Base-by-base conservation (phyloP, 2,888 invertebrate genomes). In the Pachycephus smyrnensis region DNA sequence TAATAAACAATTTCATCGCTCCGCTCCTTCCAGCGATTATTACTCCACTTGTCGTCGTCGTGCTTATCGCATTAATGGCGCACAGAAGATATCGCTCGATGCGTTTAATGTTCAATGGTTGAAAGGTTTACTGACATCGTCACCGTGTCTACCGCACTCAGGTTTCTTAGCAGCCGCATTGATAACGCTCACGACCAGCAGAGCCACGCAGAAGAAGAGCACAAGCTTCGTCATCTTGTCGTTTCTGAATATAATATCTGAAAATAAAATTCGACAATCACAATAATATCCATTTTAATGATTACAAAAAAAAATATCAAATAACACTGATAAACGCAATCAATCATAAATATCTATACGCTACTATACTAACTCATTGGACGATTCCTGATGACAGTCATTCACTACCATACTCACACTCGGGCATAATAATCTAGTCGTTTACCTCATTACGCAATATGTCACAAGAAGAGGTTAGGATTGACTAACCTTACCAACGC, bases 71-170 rank as follows among this genome's bases (percentile, higher is more conserved):
- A 40, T 15, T 15, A 6, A 40, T 40, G 40, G 1, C 6, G 40
- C 40, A 6, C 15, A 40, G 15, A 15, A 40, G 40, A 4, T 15
- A 40, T 40, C 40, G 40, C 6, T 40, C 15, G 6, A 55, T 55
- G 23, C 23, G 6, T 23, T 55, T 55, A 35, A 80, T 76, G 55
- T 12, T 69, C 69, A 30, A 73, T 71, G 74, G 37, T 23, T 36
- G 68, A 31, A 77, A 73, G 31, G 9, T 79, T 80, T 84, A 89
- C 90, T 89, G 68, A 90, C 90, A 35, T 83, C 69, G 80, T 89
- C 90, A 76, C 91, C 90, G 71, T 90, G 90, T 74, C 84, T 81
- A 12, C 87, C 85, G 73, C 89, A 89, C 0, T 9, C 75, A 1
- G 36, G 0, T 12, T 82, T 86, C 80, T 86, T 80, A 36, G 83